Conservation (phyloP, 2,797 vertebrate species). For the Oreortyx pictus region DNA sequence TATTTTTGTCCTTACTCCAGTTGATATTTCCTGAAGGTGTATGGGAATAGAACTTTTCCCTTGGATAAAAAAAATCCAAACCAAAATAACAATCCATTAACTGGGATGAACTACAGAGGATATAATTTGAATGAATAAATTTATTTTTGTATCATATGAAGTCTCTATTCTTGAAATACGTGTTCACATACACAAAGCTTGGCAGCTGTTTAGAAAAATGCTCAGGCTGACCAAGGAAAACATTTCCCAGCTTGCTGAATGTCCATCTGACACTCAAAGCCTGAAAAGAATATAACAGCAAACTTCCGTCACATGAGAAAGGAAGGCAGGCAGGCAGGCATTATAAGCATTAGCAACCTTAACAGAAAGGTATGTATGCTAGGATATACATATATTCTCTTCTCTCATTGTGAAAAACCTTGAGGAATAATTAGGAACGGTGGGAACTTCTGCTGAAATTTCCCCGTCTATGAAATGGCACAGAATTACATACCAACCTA, state of each 20-base stretch:
- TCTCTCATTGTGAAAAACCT: background rate
- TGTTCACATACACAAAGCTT: background rate
- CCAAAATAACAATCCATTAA: background rate
- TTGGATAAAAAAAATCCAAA: background rate
- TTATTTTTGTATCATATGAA: background rate
- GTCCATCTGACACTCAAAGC: fast-evolving
- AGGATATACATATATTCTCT: too few relatives aligned
- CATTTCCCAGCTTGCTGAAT: background rate
- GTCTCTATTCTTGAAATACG: too few relatives aligned
- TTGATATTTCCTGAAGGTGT: background rate
- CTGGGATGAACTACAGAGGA: background rate
- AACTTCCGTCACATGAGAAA: background rate
- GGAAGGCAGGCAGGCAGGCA: background rate
- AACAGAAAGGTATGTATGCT: background rate
- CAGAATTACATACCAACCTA: background rate
- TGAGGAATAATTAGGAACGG: background rate
- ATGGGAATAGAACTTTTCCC: background rate
- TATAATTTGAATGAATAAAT: background rate
- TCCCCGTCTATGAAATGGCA: background rate
- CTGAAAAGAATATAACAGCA: background rate
- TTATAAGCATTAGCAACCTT: background rate
- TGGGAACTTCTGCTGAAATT: background rate
- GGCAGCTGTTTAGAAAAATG: background rate
- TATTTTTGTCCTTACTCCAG: background rate
- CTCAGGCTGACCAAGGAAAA: background rate